Conservation (phyloP, 1,140 invertebrate species). For the Drosophila serrata region DNA sequence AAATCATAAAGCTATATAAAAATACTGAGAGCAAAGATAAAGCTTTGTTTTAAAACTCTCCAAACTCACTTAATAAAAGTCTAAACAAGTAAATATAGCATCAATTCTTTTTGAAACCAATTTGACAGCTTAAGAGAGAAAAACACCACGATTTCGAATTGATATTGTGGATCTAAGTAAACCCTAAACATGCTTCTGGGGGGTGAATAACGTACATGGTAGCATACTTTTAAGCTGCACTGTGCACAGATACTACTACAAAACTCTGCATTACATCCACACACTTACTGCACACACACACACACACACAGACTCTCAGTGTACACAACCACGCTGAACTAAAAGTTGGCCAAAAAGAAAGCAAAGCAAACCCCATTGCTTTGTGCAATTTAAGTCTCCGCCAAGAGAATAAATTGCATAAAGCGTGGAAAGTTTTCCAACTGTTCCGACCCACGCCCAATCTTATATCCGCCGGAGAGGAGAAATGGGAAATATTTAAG, state of each 20-base stretch:
- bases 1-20: neutral
- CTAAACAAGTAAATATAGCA: too few species aligned
- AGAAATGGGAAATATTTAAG: constrained; percentile 18
- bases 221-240: constrained; percentile 35
- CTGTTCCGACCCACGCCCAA: neutral
- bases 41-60: neutral
- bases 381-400: constrained; percentile 74
- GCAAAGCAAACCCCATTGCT: constrained; percentile 64
- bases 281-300: constrained; percentile 26
- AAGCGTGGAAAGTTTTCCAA: constrained; percentile 63
- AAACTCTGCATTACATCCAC: neutral
- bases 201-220: neutral
- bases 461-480: constrained; percentile 6
- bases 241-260: constrained; percentile 45
- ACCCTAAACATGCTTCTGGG: constrained; percentile 9
- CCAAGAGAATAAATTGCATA: constrained; percentile 74
- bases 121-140: neutral
- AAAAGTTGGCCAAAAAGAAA: constrained; percentile 29
- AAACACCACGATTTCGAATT: neutral
- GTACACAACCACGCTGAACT: constrained; percentile 16
- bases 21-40: neutral
- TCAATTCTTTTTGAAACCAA: neutral
- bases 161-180: neutral
- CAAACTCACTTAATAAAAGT: neutral
- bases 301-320: constrained; percentile 7